phyloP scores from a whole-genome alignment of 2,888 invertebrate species.

The Euplexia lucipara region DNA sequence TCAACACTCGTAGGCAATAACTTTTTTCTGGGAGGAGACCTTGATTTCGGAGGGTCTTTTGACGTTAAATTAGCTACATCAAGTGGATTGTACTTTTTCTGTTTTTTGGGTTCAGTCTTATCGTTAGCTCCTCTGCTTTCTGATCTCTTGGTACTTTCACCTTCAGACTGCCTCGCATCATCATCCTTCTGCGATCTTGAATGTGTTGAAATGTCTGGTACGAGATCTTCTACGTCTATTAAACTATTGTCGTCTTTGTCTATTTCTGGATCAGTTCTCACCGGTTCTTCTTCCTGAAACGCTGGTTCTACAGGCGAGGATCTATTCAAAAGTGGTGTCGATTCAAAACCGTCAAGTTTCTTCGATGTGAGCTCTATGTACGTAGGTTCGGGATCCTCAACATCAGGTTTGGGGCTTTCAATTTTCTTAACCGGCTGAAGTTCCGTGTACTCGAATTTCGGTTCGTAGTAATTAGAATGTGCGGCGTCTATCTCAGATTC shows the following conservation, averaged over 20 bases:
- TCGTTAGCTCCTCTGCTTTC: conserved; percentile 77
- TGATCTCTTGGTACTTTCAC: conserved; percentile 76
- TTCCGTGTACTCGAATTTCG: conserved; percentile 85
- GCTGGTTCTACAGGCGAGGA: conserved; percentile 83
- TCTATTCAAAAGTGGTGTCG: conserved; percentile 73
- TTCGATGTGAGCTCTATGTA: conserved; percentile 87
- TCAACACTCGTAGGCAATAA: conserved; percentile 81
- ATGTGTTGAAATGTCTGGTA: conserved; percentile 78
- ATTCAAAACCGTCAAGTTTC: conserved; percentile 79
- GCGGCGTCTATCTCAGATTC: conserved; percentile 90
- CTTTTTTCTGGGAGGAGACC: conserved; percentile 88
- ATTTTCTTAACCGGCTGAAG: conserved; percentile 85
- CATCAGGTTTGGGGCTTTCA: conserved; percentile 83
- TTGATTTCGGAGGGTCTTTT: conserved; percentile 91
- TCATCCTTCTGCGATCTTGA: conserved; percentile 69
- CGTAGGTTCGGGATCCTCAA: conserved; percentile 84
- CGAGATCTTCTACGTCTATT: conserved; percentile 89
- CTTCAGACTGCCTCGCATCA: conserved; percentile 70
- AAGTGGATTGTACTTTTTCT: conserved; percentile 91
- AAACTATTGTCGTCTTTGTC: conserved; percentile 88
- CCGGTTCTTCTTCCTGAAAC: conserved; percentile 84
- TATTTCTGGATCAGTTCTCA: conserved; percentile 86
- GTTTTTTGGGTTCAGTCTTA: conserved; percentile 85
- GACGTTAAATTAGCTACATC: conserved; percentile 92
- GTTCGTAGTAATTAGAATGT: conserved; percentile 85